Percentiles rank a stretch among this genome's conserved stretches.
Evolutionary conservation across 2,113 vertebrate genomes (phyloP).

Genomic region (Brienomyrus longianalis): DNA sequence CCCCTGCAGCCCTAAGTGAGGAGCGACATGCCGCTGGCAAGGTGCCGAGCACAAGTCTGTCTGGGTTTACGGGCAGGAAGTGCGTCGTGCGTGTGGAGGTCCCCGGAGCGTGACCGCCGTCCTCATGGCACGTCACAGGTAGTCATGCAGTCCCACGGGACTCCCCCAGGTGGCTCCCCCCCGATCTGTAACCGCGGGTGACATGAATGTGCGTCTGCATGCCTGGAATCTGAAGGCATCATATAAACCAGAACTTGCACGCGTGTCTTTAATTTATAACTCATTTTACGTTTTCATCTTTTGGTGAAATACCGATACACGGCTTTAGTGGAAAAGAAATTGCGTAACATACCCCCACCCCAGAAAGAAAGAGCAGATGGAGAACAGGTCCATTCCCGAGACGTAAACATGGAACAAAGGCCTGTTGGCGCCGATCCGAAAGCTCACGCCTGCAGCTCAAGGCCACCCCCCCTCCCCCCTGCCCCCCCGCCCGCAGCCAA

Average conservation of each 20-base stretch:
- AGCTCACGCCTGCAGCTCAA: not conserved
- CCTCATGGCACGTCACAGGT: not conserved
- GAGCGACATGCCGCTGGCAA: too few relatives aligned
- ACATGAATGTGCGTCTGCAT: not conserved
- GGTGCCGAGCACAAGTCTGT: not conserved
- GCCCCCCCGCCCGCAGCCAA: not conserved
- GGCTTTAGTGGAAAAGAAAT: not conserved
- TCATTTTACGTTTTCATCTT: not conserved
- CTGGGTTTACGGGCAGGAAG: not conserved
- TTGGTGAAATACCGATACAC: not conserved
- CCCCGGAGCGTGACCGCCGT: not conserved
- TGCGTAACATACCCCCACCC: not conserved
- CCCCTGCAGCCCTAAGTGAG: not conserved
- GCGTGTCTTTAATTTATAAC: not conserved
- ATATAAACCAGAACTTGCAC: not conserved
- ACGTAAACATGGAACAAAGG: conserved; percentile 3
- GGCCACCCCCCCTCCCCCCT: not conserved
- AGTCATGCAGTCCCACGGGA: not conserved
- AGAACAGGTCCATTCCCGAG: not conserved
- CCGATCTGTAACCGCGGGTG: not conserved
- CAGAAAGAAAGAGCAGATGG: not conserved
- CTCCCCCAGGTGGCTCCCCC: not conserved
- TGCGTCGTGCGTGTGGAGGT: not conserved
- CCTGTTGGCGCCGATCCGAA: not conserved
- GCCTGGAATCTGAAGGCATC: not conserved